Base-by-base conservation (phyloP, 1,140 invertebrate species). In the Bombus cullumanus region DNA sequence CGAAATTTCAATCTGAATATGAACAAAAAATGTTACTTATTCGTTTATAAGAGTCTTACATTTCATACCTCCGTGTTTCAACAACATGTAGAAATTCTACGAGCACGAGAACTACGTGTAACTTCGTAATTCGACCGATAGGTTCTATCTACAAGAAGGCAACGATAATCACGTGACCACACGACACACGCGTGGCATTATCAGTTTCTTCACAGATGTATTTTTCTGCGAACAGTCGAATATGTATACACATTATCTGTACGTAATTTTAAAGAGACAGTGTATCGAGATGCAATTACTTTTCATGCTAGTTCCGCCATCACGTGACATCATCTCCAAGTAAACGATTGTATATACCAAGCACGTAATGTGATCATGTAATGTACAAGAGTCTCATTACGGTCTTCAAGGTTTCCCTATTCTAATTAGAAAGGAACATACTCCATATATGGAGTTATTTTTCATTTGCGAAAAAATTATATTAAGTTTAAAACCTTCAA, bases 111-210 rank as follows among this genome's bases (percentile, higher is more conserved):
- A 71, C 13, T 34, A 28, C 47, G 28, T 3, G 37, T 28, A 22
- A 71, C 39, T 41, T 12, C 4, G 64, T 78, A 83, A 77, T 59
- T 25, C 6, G 3, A 25, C 28, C 39, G 83, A 85, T 85, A 80
- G 72, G 25, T 80, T 37, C 18, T 31, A 64, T 59, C 53, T 71
- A 37, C 18, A n/a, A 15, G 25, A 8, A 37, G 22, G 8, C 57
- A 57, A 53, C 6, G 25, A 80, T 80, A 71, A 71, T 79, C 82
- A 59, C 74, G 74, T 43, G 74, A 3, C 3, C 15, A 28, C 1
- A 39, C 9, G 53, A 22, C 4, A 72, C 75, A 34, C 28, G 3
- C n/a, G 34, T 10, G 22, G 5, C 43, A 71, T 57, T 59, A 57
- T 43, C 59, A 75, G 15, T 81, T 81, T 85, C 43, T 69, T 25